These are phyloP conservation scores for Eupithecia tripunctaria DNA, from an alignment of 2,888 invertebrate genomes.

Conservation along the genomic window DNA sequence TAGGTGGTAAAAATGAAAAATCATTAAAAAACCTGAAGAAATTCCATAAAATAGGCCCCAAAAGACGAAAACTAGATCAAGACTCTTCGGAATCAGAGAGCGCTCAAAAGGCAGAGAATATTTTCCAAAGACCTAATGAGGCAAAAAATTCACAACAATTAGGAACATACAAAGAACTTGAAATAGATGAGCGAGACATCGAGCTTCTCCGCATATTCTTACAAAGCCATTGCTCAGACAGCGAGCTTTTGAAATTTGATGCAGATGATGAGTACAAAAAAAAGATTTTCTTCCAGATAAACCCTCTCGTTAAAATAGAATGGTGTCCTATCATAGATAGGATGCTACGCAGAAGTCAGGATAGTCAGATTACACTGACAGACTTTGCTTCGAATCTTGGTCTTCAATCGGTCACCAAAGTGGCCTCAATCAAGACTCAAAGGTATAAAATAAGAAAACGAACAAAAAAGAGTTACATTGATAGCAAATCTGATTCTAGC, in stretches of 20 bases:
- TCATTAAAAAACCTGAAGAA: not conserved
- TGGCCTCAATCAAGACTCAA: not conserved
- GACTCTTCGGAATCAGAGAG: not conserved
- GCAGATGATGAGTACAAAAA: not conserved
- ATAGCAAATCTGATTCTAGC: not conserved
- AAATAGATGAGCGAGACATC: not conserved
- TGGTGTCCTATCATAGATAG: not conserved
- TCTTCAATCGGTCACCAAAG: not conserved
- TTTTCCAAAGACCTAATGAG: not conserved
- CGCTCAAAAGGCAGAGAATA: not conserved
- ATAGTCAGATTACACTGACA: not conserved
- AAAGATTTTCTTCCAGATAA: conserved; percentile 1
- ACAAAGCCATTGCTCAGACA: conserved; percentile 1
- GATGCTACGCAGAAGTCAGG: not conserved
- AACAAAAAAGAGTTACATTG: not conserved
- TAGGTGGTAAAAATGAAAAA: not conserved
- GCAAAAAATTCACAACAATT: not conserved
- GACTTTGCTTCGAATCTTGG: conserved; percentile 12
- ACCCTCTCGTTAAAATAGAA: not conserved
- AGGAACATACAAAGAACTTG: not conserved
- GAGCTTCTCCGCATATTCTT: conserved; percentile 3
- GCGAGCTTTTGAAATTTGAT: not conserved
- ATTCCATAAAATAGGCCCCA: not conserved
- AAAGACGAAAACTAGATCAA: not conserved
- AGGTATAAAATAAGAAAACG: conserved; percentile 13